Evolutionary conservation across 2,113 vertebrate genomes (phyloP), one percentile per base, ranked within the genome.

Genomic region (Cyprinodon brontotheroides): DNA sequence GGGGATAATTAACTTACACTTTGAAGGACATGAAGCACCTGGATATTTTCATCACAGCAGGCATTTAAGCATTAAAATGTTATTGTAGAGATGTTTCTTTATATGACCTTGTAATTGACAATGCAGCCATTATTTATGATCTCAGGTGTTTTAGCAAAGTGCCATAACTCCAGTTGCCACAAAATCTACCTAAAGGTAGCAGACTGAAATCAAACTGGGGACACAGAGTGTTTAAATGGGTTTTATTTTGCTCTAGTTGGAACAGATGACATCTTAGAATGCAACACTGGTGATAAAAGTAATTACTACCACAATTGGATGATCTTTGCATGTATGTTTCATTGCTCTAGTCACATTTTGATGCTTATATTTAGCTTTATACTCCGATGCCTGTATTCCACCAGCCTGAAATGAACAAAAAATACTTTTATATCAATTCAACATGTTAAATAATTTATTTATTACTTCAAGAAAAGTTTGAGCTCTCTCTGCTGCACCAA

Each of bases 41-140:
- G 81, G 71, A 6, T 65, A 79, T 75, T 79, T 80, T 70, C 68
- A 65, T 67, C 75, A 76, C 45, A 65, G 67, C 74, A 85, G 80
- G 85, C 75, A 77, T 73, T 73, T 59, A 65, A 83, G 73, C 17
- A 20, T 20, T 91, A 86, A 75, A 81, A 84, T 79, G 63, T 70
- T 80, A 88, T 86, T 89, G 82, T 68, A 71, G 78, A 78, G 74
- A 83, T 59, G 72, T 48, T 37, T 53, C 76, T 53, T 37, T 47
- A 75, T 48, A 72, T 65, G 45, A 76, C 64, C 36, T 72, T 36
- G 36, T 20, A 38, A 29, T 62, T 66, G 66, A 72, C 81, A 68
- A 75, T 64, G 61, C 72, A 72, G 45, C 79, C 41, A 62, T 59
- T 73, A 68, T 77, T 78, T 65, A 83, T 68, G 8, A 73, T 75